phyloP scores from a whole-genome alignment of 2,888 invertebrate species.

The Endomychus coccineus region DNA sequence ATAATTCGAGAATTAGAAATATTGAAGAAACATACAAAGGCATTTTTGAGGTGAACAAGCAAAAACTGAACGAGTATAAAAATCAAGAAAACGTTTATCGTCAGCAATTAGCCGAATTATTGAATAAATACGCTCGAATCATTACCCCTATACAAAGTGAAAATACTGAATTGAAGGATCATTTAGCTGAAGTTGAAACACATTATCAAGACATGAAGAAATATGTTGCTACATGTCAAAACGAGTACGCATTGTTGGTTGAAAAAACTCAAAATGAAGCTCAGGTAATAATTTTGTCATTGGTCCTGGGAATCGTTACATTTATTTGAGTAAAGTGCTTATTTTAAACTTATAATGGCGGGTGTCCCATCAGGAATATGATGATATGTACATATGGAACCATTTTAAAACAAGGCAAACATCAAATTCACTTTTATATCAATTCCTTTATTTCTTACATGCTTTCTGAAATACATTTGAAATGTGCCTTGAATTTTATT shows the following conservation, averaged over 20 bases:
- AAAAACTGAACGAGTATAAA: constrained; percentile 27
- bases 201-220: constrained; percentile 6
- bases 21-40: constrained; percentile 31
- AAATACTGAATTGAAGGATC: constrained; percentile 9
- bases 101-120: constrained; percentile 26
- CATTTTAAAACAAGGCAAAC: too few species aligned
- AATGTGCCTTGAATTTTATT: too few species aligned
- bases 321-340: neutral
- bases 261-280: constrained; percentile 6
- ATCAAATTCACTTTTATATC: too few species aligned
- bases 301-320: neutral
- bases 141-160: constrained; percentile 15
- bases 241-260: constrained; percentile 4
- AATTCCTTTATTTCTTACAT: too few species aligned
- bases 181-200: constrained; percentile 3
- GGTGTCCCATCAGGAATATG: too few species aligned
- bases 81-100: constrained; percentile 28
- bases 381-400: too few species aligned
- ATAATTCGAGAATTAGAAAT: constrained; percentile 26
- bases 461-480: too few species aligned
- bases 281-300: constrained; percentile 6
- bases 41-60: constrained; percentile 22
- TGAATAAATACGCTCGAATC: constrained; percentile 29
- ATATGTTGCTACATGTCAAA: constrained; percentile 3
- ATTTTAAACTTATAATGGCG: too few species aligned